A percentile compares a stretch with the other conserved stretches of the same genome.
Conservation (phyloP, 2,113 vertebrate genomes). For the crab-eating macaque (Macaca fascicularis) region DNA sequence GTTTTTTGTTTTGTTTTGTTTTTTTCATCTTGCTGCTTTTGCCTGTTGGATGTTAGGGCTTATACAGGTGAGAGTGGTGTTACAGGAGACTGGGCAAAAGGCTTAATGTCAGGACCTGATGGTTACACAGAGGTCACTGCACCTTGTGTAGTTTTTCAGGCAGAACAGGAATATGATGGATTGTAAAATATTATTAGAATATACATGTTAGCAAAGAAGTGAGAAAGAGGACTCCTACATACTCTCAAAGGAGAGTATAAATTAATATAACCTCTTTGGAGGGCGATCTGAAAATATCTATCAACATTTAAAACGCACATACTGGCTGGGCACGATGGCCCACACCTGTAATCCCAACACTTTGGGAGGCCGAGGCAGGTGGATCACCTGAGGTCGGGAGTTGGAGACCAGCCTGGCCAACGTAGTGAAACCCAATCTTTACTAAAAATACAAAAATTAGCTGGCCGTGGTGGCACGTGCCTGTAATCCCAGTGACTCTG, state of each 20-base stretch:
- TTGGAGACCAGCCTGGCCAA: no score
- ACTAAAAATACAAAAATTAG: no score
- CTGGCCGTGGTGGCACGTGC: fast-evolving
- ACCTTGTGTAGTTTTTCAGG: neutral
- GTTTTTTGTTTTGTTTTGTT: neutral
- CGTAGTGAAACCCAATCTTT: no score
- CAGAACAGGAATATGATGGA: neutral
- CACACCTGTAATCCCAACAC: neutral
- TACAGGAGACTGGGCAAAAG: neutral
- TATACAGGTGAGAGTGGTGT: neutral
- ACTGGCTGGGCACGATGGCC: neutral
- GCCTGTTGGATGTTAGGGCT: neutral
- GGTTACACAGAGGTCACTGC: neutral
- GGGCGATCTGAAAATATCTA: neutral
- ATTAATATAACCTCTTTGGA: neutral
- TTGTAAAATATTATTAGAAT: neutral
- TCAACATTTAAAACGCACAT: neutral
- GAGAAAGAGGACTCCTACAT: neutral
- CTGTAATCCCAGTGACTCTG: no score
- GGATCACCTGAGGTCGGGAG: no score
- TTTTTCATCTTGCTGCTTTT: neutral
- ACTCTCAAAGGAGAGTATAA: neutral
- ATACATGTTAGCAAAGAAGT: neutral
- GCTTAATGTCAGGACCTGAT: neutral
- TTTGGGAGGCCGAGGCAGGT: neutral